Evolutionary conservation across 2,888 invertebrate genomes (phyloP).

Genomic region (Agrochola macilenta): DNA sequence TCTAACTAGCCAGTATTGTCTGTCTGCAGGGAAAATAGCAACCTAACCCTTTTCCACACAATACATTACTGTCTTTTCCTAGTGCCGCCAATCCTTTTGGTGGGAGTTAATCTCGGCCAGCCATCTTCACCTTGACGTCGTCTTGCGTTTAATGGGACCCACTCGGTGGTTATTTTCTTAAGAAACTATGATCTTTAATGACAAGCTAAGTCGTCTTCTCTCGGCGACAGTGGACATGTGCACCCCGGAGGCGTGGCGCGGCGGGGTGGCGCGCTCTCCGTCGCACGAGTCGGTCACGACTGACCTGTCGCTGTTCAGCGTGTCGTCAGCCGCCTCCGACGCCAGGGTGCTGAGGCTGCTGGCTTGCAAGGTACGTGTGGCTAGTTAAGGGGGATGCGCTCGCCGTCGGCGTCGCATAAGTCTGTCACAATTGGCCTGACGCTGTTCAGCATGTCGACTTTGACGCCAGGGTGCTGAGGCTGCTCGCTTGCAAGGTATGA

Average conservation of each 20-base stretch:
- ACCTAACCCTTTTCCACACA: no score
- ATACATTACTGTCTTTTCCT: no score
- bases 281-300: conserved; percentile 96
- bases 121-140: no score
- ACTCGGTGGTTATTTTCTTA: no score
- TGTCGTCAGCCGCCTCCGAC: conserved; percentile 91
- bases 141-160: no score
- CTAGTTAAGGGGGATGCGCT: no score
- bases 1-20: no score
- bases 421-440: conserved; percentile 96
- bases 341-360: conserved; percentile 83
- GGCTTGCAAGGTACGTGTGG: conserved; percentile 72
- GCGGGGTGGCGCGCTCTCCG: conserved; percentile 92
- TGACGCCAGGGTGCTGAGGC: conserved; percentile 83
- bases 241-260: conserved; percentile 82
- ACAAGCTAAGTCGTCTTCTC: fast-evolving
- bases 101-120: no score
- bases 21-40: no score
- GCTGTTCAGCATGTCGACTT: conserved; percentile 94
- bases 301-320: conserved; percentile 94
- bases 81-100: no score
- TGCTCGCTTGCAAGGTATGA: conserved; percentile 72
- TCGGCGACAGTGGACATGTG: conserved; percentile 90
- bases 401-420: conserved; percentile 96
- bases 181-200: background rate